phyloP scores from a whole-genome alignment of 2,113 vertebrate genomes.

The Hydrochoerus hydrochaeris region DNA sequence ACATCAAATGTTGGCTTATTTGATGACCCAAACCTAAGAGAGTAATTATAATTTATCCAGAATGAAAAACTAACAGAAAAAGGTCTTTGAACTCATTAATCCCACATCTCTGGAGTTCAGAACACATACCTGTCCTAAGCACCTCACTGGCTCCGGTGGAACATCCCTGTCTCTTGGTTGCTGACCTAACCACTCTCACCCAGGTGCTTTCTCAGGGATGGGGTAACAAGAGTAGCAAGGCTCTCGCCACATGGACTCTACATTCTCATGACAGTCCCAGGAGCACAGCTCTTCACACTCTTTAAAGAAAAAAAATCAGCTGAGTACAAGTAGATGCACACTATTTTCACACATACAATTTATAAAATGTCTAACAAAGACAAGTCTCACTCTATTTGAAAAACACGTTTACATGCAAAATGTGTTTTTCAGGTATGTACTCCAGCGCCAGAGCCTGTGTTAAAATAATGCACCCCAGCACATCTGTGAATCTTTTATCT shows the following conservation, averaged over 20 bases:
- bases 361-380: background rate
- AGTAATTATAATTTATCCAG: slow-evolving; percentile 19
- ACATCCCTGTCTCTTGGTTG: background rate
- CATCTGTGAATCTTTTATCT: background rate
- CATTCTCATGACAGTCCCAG: background rate
- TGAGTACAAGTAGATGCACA: background rate
- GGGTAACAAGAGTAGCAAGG: background rate
- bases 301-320: background rate
- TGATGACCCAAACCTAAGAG: background rate
- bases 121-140: background rate
- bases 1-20: background rate
- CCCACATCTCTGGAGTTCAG: background rate
- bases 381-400: background rate
- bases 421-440: background rate
- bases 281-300: background rate
- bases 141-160: background rate
- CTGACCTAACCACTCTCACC: background rate
- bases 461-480: background rate
- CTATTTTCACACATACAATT: background rate
- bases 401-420: background rate
- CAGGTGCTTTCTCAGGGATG: background rate
- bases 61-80: slow-evolving; percentile 23
- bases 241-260: background rate
- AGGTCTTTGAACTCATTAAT: background rate
- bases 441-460: background rate